Base-by-base conservation (phyloP, 2,888 invertebrate species). In the Tryphoninae sp. region DNA sequence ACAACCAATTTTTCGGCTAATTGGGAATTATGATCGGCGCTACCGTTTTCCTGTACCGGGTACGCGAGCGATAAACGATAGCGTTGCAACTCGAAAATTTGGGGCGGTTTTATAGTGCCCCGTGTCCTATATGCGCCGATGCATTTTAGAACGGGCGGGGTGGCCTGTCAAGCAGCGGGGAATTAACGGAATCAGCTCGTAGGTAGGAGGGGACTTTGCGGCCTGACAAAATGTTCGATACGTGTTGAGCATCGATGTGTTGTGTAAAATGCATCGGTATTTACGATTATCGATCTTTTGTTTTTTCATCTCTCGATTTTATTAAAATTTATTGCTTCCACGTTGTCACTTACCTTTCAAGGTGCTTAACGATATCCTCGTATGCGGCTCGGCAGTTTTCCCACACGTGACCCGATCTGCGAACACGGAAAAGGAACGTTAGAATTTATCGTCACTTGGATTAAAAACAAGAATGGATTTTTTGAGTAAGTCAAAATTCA, bases 311-410 rank as follows among this genome's bases (percentile, higher is more conserved):
- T 42, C 7, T 55, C 26, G 40, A 9, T 72, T 51, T 51, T 19
- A 11, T 40, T 64, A 4, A n/a, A 61, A 13, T 26, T 51, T 13
- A 9, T 62, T 22, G 49, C 81, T 72, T 58, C 33, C 6, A 33
- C 6, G 33, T 33, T 33, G 33, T 33, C 33, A 92, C 96, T 94
- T 95, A 97, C 96, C 98, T 96, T 95, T 97, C 97, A 92, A 98
- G 95, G 93, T 97, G 97, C 94, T 97, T 98, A 88, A 97, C 97
- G 93, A 98, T 97, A 93, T 98, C 97, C 93, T 97, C 98, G 93
- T 98, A 98, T 88, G 97, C 97, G 86, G 97, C 97, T 93, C 97
- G 95, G 94, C 97, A 97, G 93, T 97, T 97, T 94, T 98, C 97
- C 97, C 97, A 97, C 92, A 97, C 97, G 84, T 89, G 88, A 71